Base-by-base conservation (phyloP, 2,797 vertebrate species). In the Synaphobranchus kaupii region DNA sequence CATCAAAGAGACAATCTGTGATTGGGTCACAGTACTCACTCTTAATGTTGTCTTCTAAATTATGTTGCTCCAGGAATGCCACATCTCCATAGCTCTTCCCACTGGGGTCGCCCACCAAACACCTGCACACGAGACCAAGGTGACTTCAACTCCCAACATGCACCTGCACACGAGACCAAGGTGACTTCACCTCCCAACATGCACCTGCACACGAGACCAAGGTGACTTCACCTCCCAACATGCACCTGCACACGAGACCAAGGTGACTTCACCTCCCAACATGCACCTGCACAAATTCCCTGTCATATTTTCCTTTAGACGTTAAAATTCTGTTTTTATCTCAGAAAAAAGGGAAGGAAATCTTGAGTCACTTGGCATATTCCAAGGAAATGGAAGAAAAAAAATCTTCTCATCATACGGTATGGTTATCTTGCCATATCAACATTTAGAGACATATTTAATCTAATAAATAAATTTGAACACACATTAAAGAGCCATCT, bases 71-170 rank as follows among this genome's bases (percentile, higher is more conserved):
- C 56, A 98, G 92, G 88, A 98, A 98, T 85, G 97, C 97, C 81
- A 98, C 96, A 39, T 98, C 97, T 22, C 97, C 98, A 0, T 96
- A 97, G 91, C 95, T 98, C 93, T 96, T 98, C 71, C 97, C 97
- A 87, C 92, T 96, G 82, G 92, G 92, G 92, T 98, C 97, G 90
- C 98, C 98, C 90, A 98, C 95, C 73, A 98, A 93, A 90, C 98
- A 98, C 90, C 98, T 97, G 81, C 12, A 88, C 56, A 7, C 82
- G 56, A 85, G 13, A 9, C 76, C 66, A 31, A 48, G 44, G 52
- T 87, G 17, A 60, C 39, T 60, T 22, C 56, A 17, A 8, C 20
- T 60, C 58, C 9, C 83, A 87, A 9, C 6, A 7, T 22, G 54
- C 17, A 22, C 15, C 12, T 66, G 58, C 58, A 44, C 31, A 20